These are phyloP conservation scores for Pangasius macronema DNA, from an alignment of 2,797 vertebrate genomes.

Conservation along the genomic window DNA sequence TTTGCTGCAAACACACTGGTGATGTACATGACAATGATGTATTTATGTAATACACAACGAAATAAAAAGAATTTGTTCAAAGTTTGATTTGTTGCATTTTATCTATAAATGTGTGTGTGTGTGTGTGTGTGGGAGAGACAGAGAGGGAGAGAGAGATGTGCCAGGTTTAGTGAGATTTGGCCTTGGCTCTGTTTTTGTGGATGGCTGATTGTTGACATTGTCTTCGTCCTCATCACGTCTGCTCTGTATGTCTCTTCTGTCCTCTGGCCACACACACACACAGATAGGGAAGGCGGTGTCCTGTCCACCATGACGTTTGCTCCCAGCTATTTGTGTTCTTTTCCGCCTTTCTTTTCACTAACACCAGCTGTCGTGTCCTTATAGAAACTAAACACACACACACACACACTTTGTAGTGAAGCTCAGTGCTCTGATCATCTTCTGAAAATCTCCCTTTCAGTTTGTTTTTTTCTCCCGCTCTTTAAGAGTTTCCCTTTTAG, in stretches of 20 bases:
- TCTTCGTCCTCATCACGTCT: slow-evolving; percentile 32
- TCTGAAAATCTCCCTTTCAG: not conserved
- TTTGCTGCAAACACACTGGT: not conserved
- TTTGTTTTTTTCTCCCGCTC: not conserved
- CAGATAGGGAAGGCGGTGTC: slow-evolving; percentile 2
- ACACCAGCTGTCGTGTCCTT: slow-evolving; percentile 37
- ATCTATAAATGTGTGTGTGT: not conserved
- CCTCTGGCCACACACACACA: not conserved
- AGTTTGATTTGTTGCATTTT: not conserved
- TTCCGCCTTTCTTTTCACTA: slow-evolving; percentile 17
- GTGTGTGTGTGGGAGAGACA: not conserved
- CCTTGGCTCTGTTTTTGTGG: slow-evolving; percentile 37
- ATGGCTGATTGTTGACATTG: slow-evolving; percentile 44
- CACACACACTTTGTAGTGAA: not conserved
- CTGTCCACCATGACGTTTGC: slow-evolving; percentile 20
- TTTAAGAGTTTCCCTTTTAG: not conserved
- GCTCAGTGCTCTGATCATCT: not conserved
- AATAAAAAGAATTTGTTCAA: slow-evolving; percentile 16
- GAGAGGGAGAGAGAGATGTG: not conserved
- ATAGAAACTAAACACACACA: slow-evolving; percentile 30
- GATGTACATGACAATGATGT: slow-evolving; percentile 1
- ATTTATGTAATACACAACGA: slow-evolving; percentile 18
- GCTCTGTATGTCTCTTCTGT: slow-evolving; percentile 11
- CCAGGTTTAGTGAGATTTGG: slow-evolving; percentile 3
- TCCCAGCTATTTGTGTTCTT: slow-evolving; percentile 34